phyloP scores from a whole-genome alignment of 2,888 invertebrate genomes.

The Cremastinae sp. region DNA sequence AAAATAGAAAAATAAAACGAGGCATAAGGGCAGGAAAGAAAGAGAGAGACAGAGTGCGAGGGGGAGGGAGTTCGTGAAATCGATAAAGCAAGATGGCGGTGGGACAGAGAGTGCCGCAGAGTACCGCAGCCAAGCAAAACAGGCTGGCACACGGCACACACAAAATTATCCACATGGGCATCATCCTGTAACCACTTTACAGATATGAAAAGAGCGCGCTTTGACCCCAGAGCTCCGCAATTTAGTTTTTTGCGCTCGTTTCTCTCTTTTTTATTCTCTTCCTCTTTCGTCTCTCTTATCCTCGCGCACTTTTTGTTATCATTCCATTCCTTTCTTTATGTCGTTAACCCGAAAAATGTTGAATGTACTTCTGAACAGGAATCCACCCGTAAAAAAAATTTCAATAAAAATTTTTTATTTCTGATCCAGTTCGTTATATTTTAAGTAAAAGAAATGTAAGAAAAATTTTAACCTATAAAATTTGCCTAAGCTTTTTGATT shows the following conservation, averaged over 20 bases:
- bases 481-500: too few species aligned
- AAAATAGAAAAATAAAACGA: constrained; percentile 39
- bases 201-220: constrained; percentile 25
- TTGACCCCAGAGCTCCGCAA: background rate
- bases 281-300: background rate
- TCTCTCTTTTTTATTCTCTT: background rate
- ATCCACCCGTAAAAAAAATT: too few species aligned
- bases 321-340: too few species aligned
- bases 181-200: constrained; percentile 37
- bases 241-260: constrained; percentile 19
- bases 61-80: constrained; percentile 58
- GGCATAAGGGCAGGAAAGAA: constrained; percentile 59
- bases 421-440: too few species aligned
- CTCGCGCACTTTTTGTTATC: too few species aligned
- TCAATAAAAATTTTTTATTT: too few species aligned
- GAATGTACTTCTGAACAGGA: too few species aligned
- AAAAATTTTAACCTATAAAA: too few species aligned
- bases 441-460: too few species aligned
- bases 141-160: constrained; percentile 62
- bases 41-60: constrained; percentile 68
- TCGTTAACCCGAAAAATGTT: too few species aligned
- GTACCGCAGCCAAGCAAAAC: constrained; percentile 74
- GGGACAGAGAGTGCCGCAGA: constrained; percentile 73
- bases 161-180: constrained; percentile 69
- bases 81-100: constrained; percentile 76